Conservation (phyloP, 2,888 invertebrate species). For the Diarsia rubi region DNA sequence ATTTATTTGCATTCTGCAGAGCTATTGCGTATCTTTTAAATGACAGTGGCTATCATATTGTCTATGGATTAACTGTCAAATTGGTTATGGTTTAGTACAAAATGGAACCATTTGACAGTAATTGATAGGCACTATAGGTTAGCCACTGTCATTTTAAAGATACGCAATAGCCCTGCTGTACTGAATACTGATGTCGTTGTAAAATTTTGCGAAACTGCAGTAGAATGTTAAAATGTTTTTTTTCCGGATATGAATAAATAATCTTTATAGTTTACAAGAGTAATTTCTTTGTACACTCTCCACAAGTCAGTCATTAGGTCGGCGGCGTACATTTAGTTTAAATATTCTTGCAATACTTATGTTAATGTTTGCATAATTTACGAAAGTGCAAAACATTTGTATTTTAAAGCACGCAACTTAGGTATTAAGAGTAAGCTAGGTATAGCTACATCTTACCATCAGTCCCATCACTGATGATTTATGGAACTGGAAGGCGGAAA, state of each 20-base stretch:
- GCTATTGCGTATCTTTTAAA: no score
- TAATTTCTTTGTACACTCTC: conserved; percentile 58
- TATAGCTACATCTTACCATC: conserved; percentile 44
- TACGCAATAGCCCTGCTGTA: no score
- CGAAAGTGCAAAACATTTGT: conserved; percentile 61
- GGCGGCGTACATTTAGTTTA: conserved; percentile 63
- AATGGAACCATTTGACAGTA: no score
- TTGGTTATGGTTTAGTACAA: no score
- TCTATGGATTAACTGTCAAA: no score
- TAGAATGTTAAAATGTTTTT: conserved; percentile 40
- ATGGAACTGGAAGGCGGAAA: conserved; percentile 73
- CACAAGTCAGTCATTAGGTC: conserved; percentile 62
- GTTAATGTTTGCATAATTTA: conserved; percentile 67
- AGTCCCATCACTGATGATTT: conserved; percentile 67
- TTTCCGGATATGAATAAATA: conserved; percentile 50
- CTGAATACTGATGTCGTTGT: conserved; percentile 30
- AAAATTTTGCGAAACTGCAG: conserved; percentile 28
- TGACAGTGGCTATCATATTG: no score
- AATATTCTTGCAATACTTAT: conserved; percentile 67
- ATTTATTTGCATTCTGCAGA: conserved; percentile 62
- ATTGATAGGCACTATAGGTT: no score
- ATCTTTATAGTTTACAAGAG: conserved; percentile 46
- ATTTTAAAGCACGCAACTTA: conserved; percentile 40
- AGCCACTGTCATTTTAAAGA: no score
- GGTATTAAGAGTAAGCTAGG: conserved; percentile 16